Conservation (phyloP, 2,113 vertebrate species). For the Cichladusa arquata region DNA sequence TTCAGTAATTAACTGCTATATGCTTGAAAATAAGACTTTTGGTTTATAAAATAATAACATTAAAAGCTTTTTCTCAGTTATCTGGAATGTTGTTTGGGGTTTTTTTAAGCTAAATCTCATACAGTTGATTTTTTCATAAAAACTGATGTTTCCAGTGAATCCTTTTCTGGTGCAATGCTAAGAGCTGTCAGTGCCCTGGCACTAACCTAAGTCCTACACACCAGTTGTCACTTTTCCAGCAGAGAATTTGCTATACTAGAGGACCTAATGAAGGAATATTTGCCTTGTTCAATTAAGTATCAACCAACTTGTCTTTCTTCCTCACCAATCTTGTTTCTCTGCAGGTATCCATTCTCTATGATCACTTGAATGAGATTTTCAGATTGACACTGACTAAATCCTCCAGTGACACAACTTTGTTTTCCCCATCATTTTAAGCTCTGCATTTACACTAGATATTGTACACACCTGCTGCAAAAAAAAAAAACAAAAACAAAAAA, state of each 20-base stretch:
- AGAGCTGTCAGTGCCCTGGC: neutral
- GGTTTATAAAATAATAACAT: neutral
- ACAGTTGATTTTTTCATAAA: neutral
- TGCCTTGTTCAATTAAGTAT: neutral
- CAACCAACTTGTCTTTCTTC: neutral
- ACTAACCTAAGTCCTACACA: neutral
- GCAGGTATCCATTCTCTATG: neutral
- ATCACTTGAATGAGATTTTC: neutral
- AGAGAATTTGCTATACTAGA: neutral
- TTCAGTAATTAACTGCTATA: neutral
- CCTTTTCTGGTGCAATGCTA: neutral
- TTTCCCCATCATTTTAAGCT: neutral
- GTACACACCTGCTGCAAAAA: neutral
- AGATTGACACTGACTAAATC: neutral
- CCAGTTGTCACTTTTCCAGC: neutral
- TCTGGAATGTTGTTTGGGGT: neutral
- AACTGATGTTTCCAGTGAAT: neutral
- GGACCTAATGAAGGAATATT: neutral
- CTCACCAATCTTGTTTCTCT: neutral
- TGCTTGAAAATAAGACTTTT: neutral
- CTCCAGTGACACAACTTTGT: neutral
- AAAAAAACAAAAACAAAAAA: too few species aligned
- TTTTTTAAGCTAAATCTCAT: neutral
- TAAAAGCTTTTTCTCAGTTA: neutral
- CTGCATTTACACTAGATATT: neutral